A percentile compares a stretch with the other conserved stretches of the same genome.
Evolutionary conservation across 2,113 vertebrate species (phyloP).

Genomic region (Pseudolaguvia tuberculata): DNA sequence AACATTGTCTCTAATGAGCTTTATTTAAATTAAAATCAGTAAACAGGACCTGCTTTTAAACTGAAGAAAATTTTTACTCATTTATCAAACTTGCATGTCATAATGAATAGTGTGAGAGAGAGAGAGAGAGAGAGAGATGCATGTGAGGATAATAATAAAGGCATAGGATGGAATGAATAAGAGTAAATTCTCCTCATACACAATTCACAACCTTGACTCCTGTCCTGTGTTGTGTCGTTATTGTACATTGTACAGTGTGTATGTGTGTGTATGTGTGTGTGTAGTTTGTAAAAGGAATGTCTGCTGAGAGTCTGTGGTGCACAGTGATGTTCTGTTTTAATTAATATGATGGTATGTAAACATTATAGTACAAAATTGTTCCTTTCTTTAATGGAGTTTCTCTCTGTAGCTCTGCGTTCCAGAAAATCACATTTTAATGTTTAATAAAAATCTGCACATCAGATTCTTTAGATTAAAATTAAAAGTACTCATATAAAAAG

Average conservation of each 20-base stretch:
- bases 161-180: constrained; percentile 71
- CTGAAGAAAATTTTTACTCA: constrained; percentile 56
- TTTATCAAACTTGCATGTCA: constrained; percentile 61
- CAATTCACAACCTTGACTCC: constrained; percentile 68
- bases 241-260: constrained; percentile 37
- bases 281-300: constrained; percentile 71
- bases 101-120: constrained; percentile 56
- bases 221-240: constrained; percentile 48
- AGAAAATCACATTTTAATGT: constrained; percentile 71
- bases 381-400: constrained; percentile 58
- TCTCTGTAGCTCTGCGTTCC: constrained; percentile 54
- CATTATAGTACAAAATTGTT: constrained; percentile 60
- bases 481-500: constrained; percentile 67
- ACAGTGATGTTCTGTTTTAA: constrained; percentile 53
- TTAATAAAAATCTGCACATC: constrained; percentile 67
- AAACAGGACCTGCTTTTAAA: too few relatives aligned
- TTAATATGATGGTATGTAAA: constrained; percentile 71
- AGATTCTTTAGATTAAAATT: constrained; percentile 66
- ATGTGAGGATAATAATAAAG: constrained; percentile 65
- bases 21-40: constrained; percentile 15
- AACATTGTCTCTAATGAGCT: constrained; percentile 57
- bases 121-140: constrained; percentile 57
- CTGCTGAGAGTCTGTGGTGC: constrained; percentile 64
- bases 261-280: constrained; percentile 12
- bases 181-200: constrained; percentile 62